These are phyloP conservation scores for Magallana angulata DNA, from an alignment of 1,140 invertebrate genomes.

Conservation along the genomic window DNA sequence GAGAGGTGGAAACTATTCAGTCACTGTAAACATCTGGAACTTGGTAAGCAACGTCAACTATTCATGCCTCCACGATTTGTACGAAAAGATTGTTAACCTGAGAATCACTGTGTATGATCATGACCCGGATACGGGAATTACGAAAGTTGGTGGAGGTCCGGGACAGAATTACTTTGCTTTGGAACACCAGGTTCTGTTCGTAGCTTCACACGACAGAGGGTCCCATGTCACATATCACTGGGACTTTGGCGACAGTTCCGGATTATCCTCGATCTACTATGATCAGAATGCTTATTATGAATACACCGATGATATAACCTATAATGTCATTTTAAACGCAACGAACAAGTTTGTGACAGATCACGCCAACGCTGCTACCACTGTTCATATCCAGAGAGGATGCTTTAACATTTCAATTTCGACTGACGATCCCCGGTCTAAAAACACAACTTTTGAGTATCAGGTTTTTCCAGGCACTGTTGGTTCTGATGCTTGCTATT, in stretches of 20 bases:
- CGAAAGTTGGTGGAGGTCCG: slow-evolving; percentile 53
- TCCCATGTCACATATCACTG: slow-evolving; percentile 60
- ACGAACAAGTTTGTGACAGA: slow-evolving; percentile 47
- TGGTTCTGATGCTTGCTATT: slow-evolving; percentile 63
- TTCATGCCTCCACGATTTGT: slow-evolving; percentile 55
- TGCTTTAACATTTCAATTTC: slow-evolving; percentile 56
- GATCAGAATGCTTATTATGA: slow-evolving; percentile 41
- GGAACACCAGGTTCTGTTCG: slow-evolving; percentile 55
- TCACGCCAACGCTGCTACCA: not conserved
- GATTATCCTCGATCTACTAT: slow-evolving; percentile 50
- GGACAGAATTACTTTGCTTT: slow-evolving; percentile 53
- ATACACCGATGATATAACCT: slow-evolving; percentile 50
- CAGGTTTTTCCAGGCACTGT: slow-evolving; percentile 58
- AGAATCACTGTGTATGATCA: slow-evolving; percentile 42
- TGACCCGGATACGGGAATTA: slow-evolving; percentile 43
- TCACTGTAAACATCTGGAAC: slow-evolving; percentile 60
- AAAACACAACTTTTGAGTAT: slow-evolving; percentile 61
- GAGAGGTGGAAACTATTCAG: slow-evolving; percentile 59
- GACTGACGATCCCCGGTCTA: slow-evolving; percentile 50
- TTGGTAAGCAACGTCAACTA: slow-evolving; percentile 55
- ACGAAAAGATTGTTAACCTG: slow-evolving; percentile 56
- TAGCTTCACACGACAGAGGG: slow-evolving; percentile 50
- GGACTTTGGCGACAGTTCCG: slow-evolving; percentile 54
- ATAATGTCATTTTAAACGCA: slow-evolving; percentile 47
- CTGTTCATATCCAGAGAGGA: slow-evolving; percentile 56